Conservation (phyloP, 2,888 invertebrate species). For the Harpalus rufipes region DNA sequence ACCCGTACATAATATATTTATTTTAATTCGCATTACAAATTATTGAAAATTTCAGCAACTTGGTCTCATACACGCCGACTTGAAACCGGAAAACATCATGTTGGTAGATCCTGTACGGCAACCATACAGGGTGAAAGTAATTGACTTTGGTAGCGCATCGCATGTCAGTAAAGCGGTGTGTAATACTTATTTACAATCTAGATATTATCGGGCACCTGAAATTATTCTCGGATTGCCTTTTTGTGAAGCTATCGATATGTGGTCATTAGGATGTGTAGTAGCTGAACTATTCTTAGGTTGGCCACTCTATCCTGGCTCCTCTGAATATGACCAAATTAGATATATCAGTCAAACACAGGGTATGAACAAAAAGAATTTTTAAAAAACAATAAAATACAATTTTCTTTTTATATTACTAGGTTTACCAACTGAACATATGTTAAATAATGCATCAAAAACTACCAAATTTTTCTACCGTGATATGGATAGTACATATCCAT, state of each 20-base stretch:
- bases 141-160: constrained; percentile 99
- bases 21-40: not conserved
- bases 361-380: constrained; percentile 34
- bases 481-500: constrained; percentile 93
- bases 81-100: constrained; percentile 99
- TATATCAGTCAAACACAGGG: constrained; percentile 88
- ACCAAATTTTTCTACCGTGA: constrained; percentile 99
- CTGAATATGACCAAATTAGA: constrained; percentile 99
- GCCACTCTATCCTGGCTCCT: constrained; percentile 99
- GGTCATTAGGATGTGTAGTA: constrained; percentile 99
- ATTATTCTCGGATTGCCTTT: constrained; percentile 98
- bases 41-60: constrained; percentile 85
- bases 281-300: constrained; percentile 99
- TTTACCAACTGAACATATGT: constrained; percentile 98
- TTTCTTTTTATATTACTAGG: constrained; percentile 81
- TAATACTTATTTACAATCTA: constrained; percentile 99
- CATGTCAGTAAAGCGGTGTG: constrained; percentile 99
- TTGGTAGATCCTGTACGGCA: constrained; percentile 98
- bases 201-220: constrained; percentile 98
- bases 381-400: not conserved
- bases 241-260: constrained; percentile 99
- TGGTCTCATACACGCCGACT: constrained; percentile 99
- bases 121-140: constrained; percentile 99
- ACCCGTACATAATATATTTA: too few relatives aligned
- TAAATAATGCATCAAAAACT: constrained; percentile 97